Evolutionary conservation across 2,797 vertebrate species (phyloP).

Genomic region (Babyrousa celebensis): DNA sequence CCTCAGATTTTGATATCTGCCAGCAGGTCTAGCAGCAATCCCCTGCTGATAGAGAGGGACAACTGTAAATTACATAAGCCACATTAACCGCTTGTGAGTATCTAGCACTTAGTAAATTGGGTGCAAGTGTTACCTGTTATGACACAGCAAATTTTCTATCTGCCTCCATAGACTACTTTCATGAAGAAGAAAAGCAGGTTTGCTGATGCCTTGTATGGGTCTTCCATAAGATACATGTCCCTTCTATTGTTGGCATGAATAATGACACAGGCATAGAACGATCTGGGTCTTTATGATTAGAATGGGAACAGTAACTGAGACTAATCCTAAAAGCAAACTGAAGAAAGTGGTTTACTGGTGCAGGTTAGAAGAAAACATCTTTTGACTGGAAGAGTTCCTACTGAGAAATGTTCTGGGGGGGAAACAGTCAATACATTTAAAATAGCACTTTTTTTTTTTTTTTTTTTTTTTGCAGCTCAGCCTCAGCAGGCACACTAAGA

Average conservation of each 20-base stretch:
- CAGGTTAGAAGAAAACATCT: not conserved
- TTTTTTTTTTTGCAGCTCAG: not conserved
- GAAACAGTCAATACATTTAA: not conserved
- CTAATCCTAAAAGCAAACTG: not conserved
- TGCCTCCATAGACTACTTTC: not conserved
- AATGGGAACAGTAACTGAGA: not conserved
- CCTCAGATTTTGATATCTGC: too few species aligned
- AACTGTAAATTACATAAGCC: not conserved
- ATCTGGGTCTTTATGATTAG: not conserved
- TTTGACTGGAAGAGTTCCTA: not conserved
- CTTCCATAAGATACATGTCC: rapidly evolving
- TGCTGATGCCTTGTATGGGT: rapidly evolving
- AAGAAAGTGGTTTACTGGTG: not conserved
- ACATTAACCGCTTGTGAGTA: not conserved
- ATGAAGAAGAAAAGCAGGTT: not conserved
- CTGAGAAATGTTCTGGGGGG: not conserved
- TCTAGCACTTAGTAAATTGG: not conserved
- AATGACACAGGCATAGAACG: not conserved
- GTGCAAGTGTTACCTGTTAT: not conserved
- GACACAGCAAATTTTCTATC: not conserved
- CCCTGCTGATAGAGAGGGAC: too few species aligned
- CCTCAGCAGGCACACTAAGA: not conserved
- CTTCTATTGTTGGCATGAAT: not conserved
- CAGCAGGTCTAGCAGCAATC: too few species aligned
- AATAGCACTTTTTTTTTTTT: not conserved